Base-by-base conservation (phyloP, 2,797 vertebrate species). In the Melanogrammus aeglefinus region DNA sequence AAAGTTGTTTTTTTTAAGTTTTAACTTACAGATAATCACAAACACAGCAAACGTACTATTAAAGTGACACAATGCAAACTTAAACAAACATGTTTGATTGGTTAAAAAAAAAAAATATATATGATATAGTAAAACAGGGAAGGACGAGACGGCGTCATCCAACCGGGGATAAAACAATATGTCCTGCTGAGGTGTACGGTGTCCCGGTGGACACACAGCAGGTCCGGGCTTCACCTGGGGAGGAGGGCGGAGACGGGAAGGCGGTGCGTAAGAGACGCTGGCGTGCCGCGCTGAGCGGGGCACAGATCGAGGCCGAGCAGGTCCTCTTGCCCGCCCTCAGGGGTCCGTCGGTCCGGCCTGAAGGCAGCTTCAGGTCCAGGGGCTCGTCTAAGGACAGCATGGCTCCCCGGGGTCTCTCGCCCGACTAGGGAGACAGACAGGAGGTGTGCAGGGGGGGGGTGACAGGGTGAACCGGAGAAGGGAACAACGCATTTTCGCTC, bases 351-450 rank as follows among this genome's bases (percentile, higher is more conserved):
- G 79, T 91, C 71, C 93, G 94, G 80, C 92, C 94, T 74, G 91
- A 95, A 78, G 95, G 96, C 79, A 98, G 93, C 92, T 99, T 98
- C 88, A 99, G 87, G 91, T 99, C 97, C 73, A 99, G 92, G 1
- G 97, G 97, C 89, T 98, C 97, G 70, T 98, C 97, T 91, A 97
- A 76, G 35, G 97, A 97, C 88, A 97, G 93, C 97, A 98, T 98
- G 91, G 87, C 81, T 69, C 77, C 80, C 76, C 63, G 80, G 78
- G 79, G 73, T 24, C 31, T 81, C 77, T 79, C 79, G 75, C 63
- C 74, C 80, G 77, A 79, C 88, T 92, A 80, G 2, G 69, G 66
- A 75, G 29, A 12, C 10, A 75, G 29, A 12, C 10, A 47, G 7
- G 47, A 7, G 14, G 73, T 6, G 24, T 7, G 33, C n/a, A n/a